phyloP scores from a whole-genome alignment of 2,113 vertebrate genomes.

The Perca fluviatilis region DNA sequence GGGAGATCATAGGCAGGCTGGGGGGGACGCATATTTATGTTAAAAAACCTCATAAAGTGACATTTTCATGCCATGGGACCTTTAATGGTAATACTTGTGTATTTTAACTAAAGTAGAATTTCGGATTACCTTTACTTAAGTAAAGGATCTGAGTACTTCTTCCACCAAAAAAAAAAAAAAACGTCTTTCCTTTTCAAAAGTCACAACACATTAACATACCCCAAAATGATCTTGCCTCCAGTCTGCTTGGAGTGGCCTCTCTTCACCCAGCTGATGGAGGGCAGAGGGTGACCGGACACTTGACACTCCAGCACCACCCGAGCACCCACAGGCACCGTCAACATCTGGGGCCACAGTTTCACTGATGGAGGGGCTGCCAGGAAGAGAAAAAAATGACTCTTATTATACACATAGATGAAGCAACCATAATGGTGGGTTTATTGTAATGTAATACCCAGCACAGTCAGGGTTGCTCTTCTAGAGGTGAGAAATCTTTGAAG shows the following conservation, averaged over 20 bases:
- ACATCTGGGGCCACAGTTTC: slow-evolving; percentile 73
- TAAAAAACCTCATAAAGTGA: too few relatives aligned
- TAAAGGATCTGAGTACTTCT: background rate
- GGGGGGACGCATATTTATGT: too few relatives aligned
- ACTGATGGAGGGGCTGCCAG: slow-evolving; percentile 80
- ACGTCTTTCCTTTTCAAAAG: background rate
- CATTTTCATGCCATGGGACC: too few relatives aligned
- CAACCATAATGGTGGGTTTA: background rate
- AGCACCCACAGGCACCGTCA: slow-evolving; percentile 78
- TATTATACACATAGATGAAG: background rate
- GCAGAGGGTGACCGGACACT: slow-evolving; percentile 80
- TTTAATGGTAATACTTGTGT: background rate
- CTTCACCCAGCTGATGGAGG: slow-evolving; percentile 83
- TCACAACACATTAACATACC: slow-evolving; percentile 57
- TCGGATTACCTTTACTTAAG: background rate
- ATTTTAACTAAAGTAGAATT: too few relatives aligned
- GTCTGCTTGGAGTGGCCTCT: slow-evolving; percentile 79
- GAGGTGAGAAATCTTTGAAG: slow-evolving; percentile 79
- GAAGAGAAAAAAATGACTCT: background rate
- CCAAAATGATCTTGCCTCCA: slow-evolving; percentile 77
- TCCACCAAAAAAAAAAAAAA: background rate
- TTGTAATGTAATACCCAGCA: slow-evolving; percentile 73
- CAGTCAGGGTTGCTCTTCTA: slow-evolving; percentile 69
- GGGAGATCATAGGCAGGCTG: too few relatives aligned
- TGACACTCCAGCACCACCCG: slow-evolving; percentile 80